Evolutionary conservation across 2,113 vertebrate species (phyloP).

Genomic region (Baryphthengus martii): DNA sequence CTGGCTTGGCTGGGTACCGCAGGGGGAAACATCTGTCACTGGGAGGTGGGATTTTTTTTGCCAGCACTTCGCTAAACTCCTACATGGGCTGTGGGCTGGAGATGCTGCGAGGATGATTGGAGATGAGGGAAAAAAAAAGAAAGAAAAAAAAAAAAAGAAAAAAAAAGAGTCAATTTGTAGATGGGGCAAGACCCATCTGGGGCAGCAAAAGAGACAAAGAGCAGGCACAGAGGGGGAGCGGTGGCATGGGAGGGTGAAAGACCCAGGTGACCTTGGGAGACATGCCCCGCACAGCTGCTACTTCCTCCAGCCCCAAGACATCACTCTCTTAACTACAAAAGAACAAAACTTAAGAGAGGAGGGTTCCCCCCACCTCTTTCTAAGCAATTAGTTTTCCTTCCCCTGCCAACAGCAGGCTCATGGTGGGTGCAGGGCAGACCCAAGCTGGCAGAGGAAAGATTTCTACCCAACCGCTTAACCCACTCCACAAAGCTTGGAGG

Average conservation of each 20-base stretch:
- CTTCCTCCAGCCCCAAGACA: background rate
- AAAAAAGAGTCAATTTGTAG: background rate
- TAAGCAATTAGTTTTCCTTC: background rate
- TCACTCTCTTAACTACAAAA: background rate
- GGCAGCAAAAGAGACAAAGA: background rate
- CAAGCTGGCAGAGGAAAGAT: accelerated
- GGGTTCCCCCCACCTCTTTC: accelerated
- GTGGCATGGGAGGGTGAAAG: background rate
- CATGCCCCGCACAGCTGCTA: accelerated
- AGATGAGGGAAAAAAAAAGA: background rate
- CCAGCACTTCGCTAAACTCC: background rate
- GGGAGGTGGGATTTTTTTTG: background rate
- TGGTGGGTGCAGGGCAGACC: background rate
- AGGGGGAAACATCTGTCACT: accelerated
- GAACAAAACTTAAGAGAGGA: background rate
- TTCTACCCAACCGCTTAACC: background rate
- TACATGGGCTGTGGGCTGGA: no score
- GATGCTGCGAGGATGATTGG: no score
- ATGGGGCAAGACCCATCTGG: background rate
- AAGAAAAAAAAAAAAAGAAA: background rate
- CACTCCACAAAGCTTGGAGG: accelerated
- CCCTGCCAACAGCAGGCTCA: accelerated
- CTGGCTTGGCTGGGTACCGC: background rate
- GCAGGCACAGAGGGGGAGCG: background rate
- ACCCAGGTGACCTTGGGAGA: background rate